Evolutionary conservation across 1,140 invertebrate genomes (phyloP), one percentile per base, ranked within the genome.

Genomic region (Drosophila bocki): DNA sequence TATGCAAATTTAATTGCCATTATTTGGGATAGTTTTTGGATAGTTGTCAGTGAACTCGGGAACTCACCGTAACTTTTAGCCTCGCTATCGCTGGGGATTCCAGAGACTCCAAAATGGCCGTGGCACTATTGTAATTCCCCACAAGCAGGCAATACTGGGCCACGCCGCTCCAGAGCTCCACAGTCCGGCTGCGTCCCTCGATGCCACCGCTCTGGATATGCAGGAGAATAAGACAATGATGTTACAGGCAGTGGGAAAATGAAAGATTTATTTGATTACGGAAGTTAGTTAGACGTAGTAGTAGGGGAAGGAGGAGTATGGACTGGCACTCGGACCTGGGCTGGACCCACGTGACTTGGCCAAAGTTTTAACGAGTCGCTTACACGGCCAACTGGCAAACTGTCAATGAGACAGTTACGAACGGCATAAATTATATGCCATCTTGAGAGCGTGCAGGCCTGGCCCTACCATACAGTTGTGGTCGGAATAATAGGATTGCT

Each of bases 111-210:
- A 93, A 51, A 70, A 90, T 93, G 61, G 78, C 84, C 47, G 80
- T 88, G 42, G 92, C 92, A 75, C 92, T 93, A 45, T 91, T 91
- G 41, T 91, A 91, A 60, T 91, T 91, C 19, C 90, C 90, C 47
- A 91, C 90, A 5, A 91, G 80, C 4, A 91, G 70, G 60, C 90
- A 91, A 53, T 91, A 88, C 39, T 91, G 87, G 11, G 90, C 90
- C 41, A 86, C 84, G 12, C 84, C 88, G 48, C 87, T 91, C 90
- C 90, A 91, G 19, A 88, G 56, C 45, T 91, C 90, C 48, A 91
- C 79, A 11, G 80, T 88, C 63, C 77, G 79, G 39, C 82, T 91
- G 35, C 90, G 84, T 17, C 82, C 78, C 41, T 76, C 67, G 64
- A 91, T 91, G 50, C 80, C 84, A 8, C 59, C 79, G 50, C 87